These are phyloP conservation scores for Microcebus griseorufus DNA, from an alignment of 2,113 vertebrate species.

Conservation along the genomic window DNA sequence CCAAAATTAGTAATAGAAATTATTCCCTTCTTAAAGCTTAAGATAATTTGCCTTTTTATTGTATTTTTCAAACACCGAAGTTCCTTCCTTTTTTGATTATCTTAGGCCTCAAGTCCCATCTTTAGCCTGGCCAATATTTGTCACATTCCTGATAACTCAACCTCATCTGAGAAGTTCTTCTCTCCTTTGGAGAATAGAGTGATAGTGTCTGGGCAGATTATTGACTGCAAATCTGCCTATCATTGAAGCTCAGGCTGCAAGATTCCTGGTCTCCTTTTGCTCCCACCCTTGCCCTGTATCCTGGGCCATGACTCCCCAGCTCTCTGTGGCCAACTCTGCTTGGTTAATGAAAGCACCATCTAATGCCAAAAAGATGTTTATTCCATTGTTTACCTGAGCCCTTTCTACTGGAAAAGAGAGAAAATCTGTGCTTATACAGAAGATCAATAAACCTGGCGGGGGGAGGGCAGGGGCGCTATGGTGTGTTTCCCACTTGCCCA, in stretches of 20 bases:
- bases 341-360: neutral
- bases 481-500: too few relatives aligned
- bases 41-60: neutral
- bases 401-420: neutral
- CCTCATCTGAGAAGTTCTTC: neutral
- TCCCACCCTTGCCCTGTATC: neutral
- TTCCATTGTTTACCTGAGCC: neutral
- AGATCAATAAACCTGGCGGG: neutral
- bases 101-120: neutral
- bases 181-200: neutral
- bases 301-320: neutral
- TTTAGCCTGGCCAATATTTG: neutral
- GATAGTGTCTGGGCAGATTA: neutral
- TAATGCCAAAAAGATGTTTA: neutral
- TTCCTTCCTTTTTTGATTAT: neutral
- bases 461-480: too few relatives aligned
- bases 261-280: neutral
- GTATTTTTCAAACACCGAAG: neutral
- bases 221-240: neutral
- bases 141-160: neutral
- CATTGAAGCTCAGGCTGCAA: neutral
- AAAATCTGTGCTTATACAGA: neutral
- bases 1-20: slow-evolving; percentile 3
- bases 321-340: neutral
- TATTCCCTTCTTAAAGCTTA: neutral